Evolutionary conservation across 2,888 invertebrate species (phyloP).

Genomic region (Spilosoma lubricipeda): DNA sequence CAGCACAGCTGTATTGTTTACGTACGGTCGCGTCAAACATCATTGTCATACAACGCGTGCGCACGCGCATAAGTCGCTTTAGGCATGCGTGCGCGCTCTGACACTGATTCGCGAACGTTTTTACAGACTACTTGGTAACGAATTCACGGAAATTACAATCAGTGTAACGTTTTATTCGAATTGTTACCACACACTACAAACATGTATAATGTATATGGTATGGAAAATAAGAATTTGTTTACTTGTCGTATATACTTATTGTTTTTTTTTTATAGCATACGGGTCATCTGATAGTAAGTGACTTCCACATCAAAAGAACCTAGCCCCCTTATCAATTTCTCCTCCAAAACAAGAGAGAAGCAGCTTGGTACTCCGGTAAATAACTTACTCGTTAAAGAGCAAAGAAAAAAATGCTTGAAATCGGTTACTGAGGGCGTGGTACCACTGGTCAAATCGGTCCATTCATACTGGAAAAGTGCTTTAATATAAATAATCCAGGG

Average conservation of each 20-base stretch:
- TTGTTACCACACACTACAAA: not conserved
- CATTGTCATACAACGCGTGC: slow-evolving; percentile 34
- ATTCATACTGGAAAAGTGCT: too few relatives aligned
- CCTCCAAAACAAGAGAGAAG: too few relatives aligned
- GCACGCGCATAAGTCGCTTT: slow-evolving; percentile 10
- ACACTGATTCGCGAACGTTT: not conserved
- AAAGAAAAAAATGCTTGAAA: too few relatives aligned
- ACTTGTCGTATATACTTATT: not conserved
- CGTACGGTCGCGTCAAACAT: slow-evolving; percentile 27
- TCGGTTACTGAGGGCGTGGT: too few relatives aligned
- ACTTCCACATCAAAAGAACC: too few relatives aligned
- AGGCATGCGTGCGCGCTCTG: slow-evolving; percentile 31
- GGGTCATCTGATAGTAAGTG: too few relatives aligned
- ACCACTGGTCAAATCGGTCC: too few relatives aligned
- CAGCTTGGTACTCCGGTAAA: too few relatives aligned
- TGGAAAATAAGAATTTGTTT: not conserved
- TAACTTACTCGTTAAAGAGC: too few relatives aligned
- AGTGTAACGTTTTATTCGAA: not conserved
- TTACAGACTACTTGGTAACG: not conserved
- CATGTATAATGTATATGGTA: not conserved
- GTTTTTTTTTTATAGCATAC: too few relatives aligned
- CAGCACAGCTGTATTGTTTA: slow-evolving; percentile 24
- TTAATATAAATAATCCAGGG: not conserved
- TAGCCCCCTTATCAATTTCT: too few relatives aligned
- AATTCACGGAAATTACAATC: slow-evolving; percentile 16